Conservation (phyloP, 1,140 invertebrate genomes). For the Drosophila paulistorum region DNA sequence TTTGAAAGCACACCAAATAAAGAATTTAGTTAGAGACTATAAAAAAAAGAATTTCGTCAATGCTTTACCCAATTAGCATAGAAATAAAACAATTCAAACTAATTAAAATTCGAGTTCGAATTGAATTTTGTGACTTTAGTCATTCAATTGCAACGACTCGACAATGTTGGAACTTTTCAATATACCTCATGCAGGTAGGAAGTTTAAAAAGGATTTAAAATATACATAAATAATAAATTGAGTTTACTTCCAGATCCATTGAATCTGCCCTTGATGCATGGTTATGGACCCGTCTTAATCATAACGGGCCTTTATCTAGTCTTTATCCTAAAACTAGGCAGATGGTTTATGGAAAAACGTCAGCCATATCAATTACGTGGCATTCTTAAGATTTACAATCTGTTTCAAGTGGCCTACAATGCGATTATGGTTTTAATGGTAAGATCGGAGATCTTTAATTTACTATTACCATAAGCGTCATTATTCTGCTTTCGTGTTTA, state of each 20-base stretch:
- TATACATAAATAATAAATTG: no score
- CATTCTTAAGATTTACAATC: conserved; percentile 90
- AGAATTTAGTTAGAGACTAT: no score
- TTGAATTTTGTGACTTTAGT: background rate
- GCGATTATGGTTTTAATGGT: no score
- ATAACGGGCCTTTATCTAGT: conserved; percentile 12
- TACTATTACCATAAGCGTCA: no score
- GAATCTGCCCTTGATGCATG: background rate
- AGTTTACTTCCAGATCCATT: conserved; percentile 15
- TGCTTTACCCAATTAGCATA: no score
- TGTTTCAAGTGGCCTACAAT: conserved; percentile 85
- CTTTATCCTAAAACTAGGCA: conserved; percentile 65
- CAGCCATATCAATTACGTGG: conserved; percentile 90
- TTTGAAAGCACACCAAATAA: no score
- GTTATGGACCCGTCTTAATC: background rate
- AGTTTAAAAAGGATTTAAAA: background rate
- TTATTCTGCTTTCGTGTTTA: background rate
- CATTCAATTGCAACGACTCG: background rate
- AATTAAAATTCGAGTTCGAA: background rate
- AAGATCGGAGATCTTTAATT: no score
- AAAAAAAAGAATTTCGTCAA: background rate
- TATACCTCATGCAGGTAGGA: background rate
- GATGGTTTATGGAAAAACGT: conserved; percentile 90
- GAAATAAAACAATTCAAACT: background rate
- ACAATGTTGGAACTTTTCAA: background rate